Base-by-base conservation (phyloP, 1,140 invertebrate species). In the Danaus plexippus region DNA sequence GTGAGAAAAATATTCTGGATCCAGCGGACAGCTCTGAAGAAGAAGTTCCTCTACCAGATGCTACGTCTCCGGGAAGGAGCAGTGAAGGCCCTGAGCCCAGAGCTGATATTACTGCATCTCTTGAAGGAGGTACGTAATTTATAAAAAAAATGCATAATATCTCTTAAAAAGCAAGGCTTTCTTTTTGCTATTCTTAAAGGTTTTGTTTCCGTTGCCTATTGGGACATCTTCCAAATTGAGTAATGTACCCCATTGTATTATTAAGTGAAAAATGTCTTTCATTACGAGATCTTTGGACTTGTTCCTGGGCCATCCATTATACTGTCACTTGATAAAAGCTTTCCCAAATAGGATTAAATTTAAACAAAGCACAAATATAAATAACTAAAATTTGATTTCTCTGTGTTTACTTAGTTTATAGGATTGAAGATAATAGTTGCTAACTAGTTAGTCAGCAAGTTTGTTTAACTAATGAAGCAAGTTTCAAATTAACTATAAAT, bases 11-110 rank as follows among this genome's bases (percentile, higher is more conserved):
- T 57, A 66, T 80, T 15, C 63, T 83, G 47, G 83, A 86, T 51
- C 80, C 80, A 15, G 81, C 75, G n/a, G 83, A 86, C 49, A 86
- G 83, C 60, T 86, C 83, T 6, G 81, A 86, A 59, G 83, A 86
- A 52, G 83, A 86, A 52, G 81, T 86, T 12, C 78, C 75, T 9
- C 50, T 86, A 13, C 80, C 81, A 32, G 83, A 86, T 55, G 80
- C 83, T 8, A 83, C 80, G 2, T 86, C 83, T 4, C 83, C 83
- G 1, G 83, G 81, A 7, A 66, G 81, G 43, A 85, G 83, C 63
- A 86, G 83, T 43, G 83, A 86, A 58, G 83, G 83, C 12, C 83
- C 83, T 9, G 83, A 86, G 57, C 83, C 83, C 2, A 69, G 78
- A 53, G 80, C 81, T 54, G 80, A 86, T 63, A 82, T 86, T 22